These are phyloP conservation scores for Drosophila ironensis DNA, from an alignment of 1,140 invertebrate genomes.

Conservation along the genomic window DNA sequence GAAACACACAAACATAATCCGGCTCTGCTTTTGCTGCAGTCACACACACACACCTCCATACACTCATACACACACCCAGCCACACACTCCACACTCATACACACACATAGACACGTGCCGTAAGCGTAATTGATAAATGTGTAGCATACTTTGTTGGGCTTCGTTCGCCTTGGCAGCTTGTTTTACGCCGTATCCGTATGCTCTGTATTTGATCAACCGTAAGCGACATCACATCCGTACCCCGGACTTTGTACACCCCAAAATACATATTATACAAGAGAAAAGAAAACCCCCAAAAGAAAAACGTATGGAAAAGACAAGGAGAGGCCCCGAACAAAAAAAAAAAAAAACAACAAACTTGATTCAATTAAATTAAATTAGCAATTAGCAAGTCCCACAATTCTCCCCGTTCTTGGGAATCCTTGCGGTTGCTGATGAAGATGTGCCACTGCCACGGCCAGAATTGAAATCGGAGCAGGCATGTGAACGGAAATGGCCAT, in stretches of 20 bases:
- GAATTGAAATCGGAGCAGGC: constrained; percentile 2
- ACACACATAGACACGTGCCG: constrained; percentile 35
- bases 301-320: background rate
- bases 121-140: constrained; percentile 56
- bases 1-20: constrained; percentile 48
- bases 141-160: constrained; percentile 77
- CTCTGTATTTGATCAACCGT: constrained; percentile 4
- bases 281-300: background rate
- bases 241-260: background rate
- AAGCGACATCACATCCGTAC: background rate
- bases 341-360: background rate
- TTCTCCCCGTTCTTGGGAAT: background rate
- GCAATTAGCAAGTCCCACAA: constrained; percentile 29
- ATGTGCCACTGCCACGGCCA: background rate
- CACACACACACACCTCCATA: background rate
- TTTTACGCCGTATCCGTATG: constrained; percentile 20
- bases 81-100: too few species aligned
- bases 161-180: constrained; percentile 57
- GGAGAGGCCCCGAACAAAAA: background rate
- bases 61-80: constrained; percentile 1
- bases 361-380: constrained; percentile 45
- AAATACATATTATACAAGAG: background rate
- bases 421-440: background rate
- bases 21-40: constrained; percentile 17
- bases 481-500: constrained; percentile 29